phyloP scores from a whole-genome alignment of 2,113 vertebrate species.

The Lepus americanus region DNA sequence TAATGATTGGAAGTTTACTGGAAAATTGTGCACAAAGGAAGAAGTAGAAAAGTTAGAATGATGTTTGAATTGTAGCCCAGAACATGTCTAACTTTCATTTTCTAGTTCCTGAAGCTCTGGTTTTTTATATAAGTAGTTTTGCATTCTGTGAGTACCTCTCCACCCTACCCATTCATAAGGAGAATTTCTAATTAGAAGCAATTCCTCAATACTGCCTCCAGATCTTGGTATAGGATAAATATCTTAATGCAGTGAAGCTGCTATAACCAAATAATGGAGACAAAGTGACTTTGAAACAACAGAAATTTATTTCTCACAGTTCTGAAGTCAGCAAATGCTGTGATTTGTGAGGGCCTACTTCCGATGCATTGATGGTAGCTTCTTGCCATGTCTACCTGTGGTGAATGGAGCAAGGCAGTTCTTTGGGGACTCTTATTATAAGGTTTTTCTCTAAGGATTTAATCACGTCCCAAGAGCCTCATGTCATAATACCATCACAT shows the following conservation, averaged over 20 bases:
- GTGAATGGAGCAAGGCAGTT: background rate
- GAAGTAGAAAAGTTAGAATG: background rate
- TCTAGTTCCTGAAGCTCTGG: background rate
- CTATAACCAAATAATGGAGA: background rate
- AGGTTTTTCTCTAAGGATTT: background rate
- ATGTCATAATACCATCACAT: background rate
- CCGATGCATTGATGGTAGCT: background rate
- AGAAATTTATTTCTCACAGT: background rate
- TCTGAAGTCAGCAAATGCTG: background rate
- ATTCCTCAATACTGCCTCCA: background rate
- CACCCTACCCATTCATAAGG: background rate
- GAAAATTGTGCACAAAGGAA: conserved; percentile 1
- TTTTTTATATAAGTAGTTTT: conserved; percentile 28
- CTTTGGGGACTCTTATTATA: background rate
- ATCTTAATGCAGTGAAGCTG: background rate
- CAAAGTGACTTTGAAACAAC: background rate
- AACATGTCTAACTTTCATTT: background rate
- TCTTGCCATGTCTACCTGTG: background rate
- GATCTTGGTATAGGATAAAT: conserved; percentile 22
- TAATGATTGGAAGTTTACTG: conserved; percentile 37
- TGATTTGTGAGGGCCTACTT: background rate
- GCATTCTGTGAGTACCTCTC: background rate
- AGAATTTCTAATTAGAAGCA: background rate
- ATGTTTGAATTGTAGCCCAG: background rate
- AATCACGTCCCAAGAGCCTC: background rate